Evolutionary conservation across 30 jellyfish, hydroid and myxozoan species (phyloP).

Genomic region (Hydra vulgaris): DNA sequence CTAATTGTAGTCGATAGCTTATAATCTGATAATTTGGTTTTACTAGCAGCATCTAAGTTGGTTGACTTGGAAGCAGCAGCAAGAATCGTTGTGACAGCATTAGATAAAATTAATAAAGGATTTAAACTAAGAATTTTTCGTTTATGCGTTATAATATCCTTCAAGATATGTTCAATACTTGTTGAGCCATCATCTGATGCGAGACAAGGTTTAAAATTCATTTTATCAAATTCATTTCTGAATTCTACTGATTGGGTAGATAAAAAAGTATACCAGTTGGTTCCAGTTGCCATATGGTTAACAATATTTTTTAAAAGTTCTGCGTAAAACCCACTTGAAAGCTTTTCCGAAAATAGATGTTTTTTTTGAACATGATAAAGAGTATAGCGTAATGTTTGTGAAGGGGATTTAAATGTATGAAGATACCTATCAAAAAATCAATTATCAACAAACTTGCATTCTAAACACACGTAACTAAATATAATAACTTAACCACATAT

Average conservation of each 20-base stretch:
- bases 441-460: too few species aligned
- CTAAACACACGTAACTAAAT: too few species aligned
- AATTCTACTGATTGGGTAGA: neutral
- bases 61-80: constrained; percentile 88
- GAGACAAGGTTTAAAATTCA: neutral
- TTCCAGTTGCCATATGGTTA: constrained; percentile 26
- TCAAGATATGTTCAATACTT: constrained; percentile 43
- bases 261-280: constrained; percentile 25
- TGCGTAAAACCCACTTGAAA: constrained; percentile 3
- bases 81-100: constrained; percentile 94
- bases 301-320: constrained; percentile 1
- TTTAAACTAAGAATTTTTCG: constrained; percentile 40
- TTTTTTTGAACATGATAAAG: constrained; percentile 18
- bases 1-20: too few species aligned
- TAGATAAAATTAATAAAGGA: constrained; percentile 53
- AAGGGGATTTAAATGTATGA: neutral
- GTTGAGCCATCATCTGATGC: constrained; percentile 28
- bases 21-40: neutral
- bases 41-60: neutral
- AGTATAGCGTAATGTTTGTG: constrained; percentile 28
- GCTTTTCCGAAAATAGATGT: constrained; percentile 4
- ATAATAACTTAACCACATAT: neutral
- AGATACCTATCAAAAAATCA: constrained; percentile 10
- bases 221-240: neutral
- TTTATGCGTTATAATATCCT: constrained; percentile 59